phyloP scores from a whole-genome alignment of 2,888 invertebrate species.

The Drosophila helvetica region DNA sequence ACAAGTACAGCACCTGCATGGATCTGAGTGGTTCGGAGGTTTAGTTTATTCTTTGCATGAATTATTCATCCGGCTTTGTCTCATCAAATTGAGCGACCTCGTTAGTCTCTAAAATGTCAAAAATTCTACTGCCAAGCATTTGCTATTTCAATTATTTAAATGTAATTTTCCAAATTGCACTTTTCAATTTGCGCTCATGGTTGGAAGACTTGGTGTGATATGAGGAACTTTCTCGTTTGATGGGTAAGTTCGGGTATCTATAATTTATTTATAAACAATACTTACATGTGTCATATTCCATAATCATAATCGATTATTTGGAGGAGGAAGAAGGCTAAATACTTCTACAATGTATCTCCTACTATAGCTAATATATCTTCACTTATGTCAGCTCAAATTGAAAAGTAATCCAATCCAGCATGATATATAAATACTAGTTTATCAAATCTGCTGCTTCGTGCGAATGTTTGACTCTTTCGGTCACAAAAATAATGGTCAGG shows the following conservation, averaged over 20 bases:
- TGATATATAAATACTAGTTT: too few species aligned
- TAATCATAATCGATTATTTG: too few species aligned
- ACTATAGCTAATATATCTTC: too few species aligned
- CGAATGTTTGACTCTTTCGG: too few species aligned
- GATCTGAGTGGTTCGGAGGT: conserved; percentile 45
- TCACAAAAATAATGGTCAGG: too few species aligned
- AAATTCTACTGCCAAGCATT: conserved; percentile 67
- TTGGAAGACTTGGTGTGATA: not conserved
- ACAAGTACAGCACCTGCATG: conserved; percentile 69
- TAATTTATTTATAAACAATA: conserved; percentile 19
- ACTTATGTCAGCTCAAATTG: too few species aligned
- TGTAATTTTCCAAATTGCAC: conserved; percentile 73
- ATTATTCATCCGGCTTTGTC: conserved; percentile 69
- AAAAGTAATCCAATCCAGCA: too few species aligned
- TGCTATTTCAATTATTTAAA: conserved; percentile 76
- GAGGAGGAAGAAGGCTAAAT: too few species aligned
- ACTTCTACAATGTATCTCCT: too few species aligned
- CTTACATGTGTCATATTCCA: conserved; percentile 1
- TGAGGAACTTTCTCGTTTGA: not conserved
- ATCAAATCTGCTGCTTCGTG: too few species aligned
- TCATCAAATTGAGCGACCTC: conserved; percentile 75
- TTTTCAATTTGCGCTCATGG: conserved; percentile 30
- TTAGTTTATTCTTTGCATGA: conserved; percentile 60
- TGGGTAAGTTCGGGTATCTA: not conserved
- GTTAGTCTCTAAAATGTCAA: conserved; percentile 66